A percentile compares a stretch with the other conserved stretches of the same genome.
Conservation (phyloP, 2,113 vertebrate species). For the Mixornis gularis region DNA sequence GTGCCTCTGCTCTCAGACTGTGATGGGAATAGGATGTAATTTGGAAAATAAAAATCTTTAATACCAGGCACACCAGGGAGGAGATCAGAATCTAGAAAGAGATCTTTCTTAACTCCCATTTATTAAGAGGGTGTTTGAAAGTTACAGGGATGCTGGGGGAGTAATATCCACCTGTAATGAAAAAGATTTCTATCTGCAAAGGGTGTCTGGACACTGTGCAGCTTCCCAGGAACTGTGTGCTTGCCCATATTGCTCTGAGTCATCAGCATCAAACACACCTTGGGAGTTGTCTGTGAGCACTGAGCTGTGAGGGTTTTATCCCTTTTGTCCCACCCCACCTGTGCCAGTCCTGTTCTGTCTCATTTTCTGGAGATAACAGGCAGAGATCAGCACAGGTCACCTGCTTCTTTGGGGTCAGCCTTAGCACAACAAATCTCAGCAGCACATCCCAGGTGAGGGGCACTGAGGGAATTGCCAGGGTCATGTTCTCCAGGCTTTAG, state of each 20-base stretch:
- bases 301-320: not conserved
- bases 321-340: not conserved
- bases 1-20: not conserved
- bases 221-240: not conserved
- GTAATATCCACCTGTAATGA: conserved; percentile 23
- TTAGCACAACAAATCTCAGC: not conserved
- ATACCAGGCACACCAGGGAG: not conserved
- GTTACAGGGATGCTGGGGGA: not conserved
- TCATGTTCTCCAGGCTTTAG: not conserved
- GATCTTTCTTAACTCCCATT: not conserved
- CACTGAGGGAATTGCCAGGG: not conserved
- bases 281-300: not conserved
- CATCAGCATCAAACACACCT: not conserved
- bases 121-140: conserved; percentile 22
- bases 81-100: conserved; percentile 25
- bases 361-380: not conserved
- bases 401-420: not conserved
- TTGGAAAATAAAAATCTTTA: conserved; percentile 43
- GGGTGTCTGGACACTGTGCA: not conserved
- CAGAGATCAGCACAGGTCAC: not conserved
- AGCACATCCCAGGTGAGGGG: not conserved
- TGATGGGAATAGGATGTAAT: not conserved
- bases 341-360: not conserved
- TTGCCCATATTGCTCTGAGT: not conserved
- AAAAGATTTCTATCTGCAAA: conserved; percentile 46